These are phyloP conservation scores for Blomia tropicalis DNA, from an alignment of 2,888 invertebrate genomes.

Conservation along the genomic window DNA sequence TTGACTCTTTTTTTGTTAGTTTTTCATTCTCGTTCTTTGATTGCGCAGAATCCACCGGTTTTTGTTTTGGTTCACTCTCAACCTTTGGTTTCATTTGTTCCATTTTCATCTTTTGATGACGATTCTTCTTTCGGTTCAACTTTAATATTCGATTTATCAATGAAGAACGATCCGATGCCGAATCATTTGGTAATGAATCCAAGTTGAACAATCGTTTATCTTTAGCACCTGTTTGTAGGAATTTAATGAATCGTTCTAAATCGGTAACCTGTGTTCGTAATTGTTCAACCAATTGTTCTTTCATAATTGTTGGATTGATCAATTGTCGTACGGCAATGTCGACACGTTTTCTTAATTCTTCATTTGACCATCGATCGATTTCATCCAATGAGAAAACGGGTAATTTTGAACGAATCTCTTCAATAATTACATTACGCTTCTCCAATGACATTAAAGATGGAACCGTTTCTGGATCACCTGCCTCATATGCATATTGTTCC, in stretches of 20 bases:
- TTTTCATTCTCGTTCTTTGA: background rate
- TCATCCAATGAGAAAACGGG: conserved; percentile 64
- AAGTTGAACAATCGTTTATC: background rate
- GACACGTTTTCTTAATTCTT: conserved; percentile 70
- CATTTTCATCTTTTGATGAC: background rate
- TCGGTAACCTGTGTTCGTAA: conserved; percentile 92
- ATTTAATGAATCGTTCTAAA: conserved; percentile 85
- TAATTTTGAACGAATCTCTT: conserved; percentile 65
- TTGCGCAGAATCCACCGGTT: background rate
- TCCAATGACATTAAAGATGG: conserved; percentile 52
- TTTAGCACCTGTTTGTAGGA: conserved; percentile 54
- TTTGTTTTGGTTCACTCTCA: background rate
- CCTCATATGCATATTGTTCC: conserved; percentile 73
- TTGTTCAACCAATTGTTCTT: conserved; percentile 85
- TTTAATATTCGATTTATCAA: background rate
- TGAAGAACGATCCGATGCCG: background rate
- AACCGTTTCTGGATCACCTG: conserved; percentile 31
- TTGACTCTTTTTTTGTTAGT: background rate
- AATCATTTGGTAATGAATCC: background rate
- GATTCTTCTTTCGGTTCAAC: background rate
- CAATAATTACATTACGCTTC: conserved; percentile 74
- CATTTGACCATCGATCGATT: conserved; percentile 53
- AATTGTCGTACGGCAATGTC: conserved; percentile 65
- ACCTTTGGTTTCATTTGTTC: background rate
- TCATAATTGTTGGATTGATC: conserved; percentile 81